Percentiles rank a stretch among this genome's conserved stretches.
Evolutionary conservation across 2,113 vertebrate species (phyloP).

Genomic region (Phalacrocorax carbo): DNA sequence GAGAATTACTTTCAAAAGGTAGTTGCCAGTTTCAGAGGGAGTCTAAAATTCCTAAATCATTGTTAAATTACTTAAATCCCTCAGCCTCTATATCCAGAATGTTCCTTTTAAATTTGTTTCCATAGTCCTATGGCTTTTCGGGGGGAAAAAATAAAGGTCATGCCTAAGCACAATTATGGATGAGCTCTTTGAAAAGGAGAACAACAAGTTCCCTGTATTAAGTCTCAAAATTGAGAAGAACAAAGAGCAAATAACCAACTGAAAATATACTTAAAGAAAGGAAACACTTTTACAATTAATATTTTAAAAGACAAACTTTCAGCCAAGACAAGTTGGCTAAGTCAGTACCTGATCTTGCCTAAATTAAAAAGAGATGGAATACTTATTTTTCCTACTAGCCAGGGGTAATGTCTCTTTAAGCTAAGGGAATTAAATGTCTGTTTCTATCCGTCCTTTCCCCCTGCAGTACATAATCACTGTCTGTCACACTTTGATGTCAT

Average conservation of each 20-base stretch:
- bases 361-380: constrained; percentile 32
- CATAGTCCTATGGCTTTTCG: background rate
- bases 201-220: background rate
- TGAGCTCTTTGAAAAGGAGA: background rate
- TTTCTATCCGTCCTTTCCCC: constrained; percentile 66
- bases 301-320: constrained; percentile 18
- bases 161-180: background rate
- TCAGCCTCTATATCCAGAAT: background rate
- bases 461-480: constrained; percentile 74
- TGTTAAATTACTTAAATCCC: background rate
- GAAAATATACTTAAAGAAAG: background rate
- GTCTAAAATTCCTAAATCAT: background rate
- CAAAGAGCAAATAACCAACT: background rate
- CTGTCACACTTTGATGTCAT: constrained; percentile 83
- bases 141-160: background rate
- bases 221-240: background rate
- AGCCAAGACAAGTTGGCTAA: constrained; percentile 38
- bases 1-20: background rate
- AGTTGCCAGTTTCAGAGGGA: background rate
- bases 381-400: constrained; percentile 55
- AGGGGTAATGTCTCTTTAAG: constrained; percentile 67
- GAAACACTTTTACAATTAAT: background rate
- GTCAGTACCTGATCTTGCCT: background rate
- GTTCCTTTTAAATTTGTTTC: background rate
- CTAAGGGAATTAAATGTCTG: constrained; percentile 71